Base-by-base conservation (phyloP, 2,888 invertebrate species). In the Zaprionus obscuricornis region DNA sequence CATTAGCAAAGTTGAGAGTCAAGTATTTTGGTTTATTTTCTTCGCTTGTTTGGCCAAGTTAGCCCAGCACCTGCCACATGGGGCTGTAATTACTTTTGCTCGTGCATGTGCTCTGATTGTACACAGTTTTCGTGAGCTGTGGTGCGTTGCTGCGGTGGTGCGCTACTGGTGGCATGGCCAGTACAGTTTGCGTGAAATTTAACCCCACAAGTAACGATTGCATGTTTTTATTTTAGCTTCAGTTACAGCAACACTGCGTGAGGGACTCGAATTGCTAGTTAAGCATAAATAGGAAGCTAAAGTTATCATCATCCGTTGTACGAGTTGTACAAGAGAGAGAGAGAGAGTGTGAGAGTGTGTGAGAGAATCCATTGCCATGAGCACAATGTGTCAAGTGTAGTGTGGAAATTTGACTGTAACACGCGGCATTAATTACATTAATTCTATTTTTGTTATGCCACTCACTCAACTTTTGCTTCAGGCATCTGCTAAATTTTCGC, bases 341-440 rank as follows among this genome's bases (percentile, higher is more conserved):
- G n/a, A n/a, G n/a, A n/a, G n/a, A n/a, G n/a, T n/a, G n/a, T n/a
- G n/a, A n/a, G n/a, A n/a, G n/a, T n/a, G n/a, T n/a, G n/a, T n/a
- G n/a, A n/a, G n/a, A 2, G 22, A 50, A 58, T 37, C 45, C 43
- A 29, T 40, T 29, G 43, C 7, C 37, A 7, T 33, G 42, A 37
- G 22, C 22, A 6, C 5, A 29, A 29, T 11, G 39, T 22, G 51
- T 66, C 31, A 46, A 46, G 36, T 33, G n/a, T 29, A 26, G 4
- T 26, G 46, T 27, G 27, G 11, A 50, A 34, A 45, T 66, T 42
- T 39, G 54, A 24, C 20, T 52, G 45, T 46, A 51, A 47, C 57
- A 55, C 45, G 31, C 45, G 22, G 62, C 27, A 63, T 50, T 72
- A 72, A 76, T 73, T 63, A 72, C 49, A 63, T 67, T 72, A 76